These are phyloP conservation scores for Platysteira castanea DNA, from an alignment of 2,113 vertebrate species.

Conservation along the genomic window DNA sequence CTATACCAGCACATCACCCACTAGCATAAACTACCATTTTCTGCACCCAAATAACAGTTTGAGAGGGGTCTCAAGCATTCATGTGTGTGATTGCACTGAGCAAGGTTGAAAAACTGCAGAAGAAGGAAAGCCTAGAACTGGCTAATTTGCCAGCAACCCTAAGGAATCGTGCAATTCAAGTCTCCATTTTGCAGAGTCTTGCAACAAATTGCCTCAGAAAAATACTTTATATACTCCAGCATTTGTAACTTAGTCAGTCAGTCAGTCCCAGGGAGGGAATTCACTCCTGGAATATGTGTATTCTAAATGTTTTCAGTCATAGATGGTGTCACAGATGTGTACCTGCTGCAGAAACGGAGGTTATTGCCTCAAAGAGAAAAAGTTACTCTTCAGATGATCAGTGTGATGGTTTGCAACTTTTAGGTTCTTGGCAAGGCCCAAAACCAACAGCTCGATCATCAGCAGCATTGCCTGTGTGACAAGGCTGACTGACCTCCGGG, in stretches of 20 bases:
- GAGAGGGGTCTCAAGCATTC: neutral
- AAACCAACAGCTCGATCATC: neutral
- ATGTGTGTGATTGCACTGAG: neutral
- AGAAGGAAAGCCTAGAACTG: neutral
- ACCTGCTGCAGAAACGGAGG: neutral
- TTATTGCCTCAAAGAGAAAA: neutral
- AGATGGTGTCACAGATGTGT: neutral
- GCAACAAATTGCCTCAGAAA: neutral
- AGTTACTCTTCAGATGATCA: rapidly evolving
- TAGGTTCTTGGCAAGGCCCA: neutral
- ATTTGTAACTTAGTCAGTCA: neutral
- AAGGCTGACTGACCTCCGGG: neutral
- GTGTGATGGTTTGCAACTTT: neutral
- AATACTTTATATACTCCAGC: neutral
- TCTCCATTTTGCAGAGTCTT: neutral
- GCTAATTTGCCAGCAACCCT: neutral
- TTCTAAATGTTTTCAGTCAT: neutral
- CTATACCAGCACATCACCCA: neutral
- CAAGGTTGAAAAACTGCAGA: neutral
- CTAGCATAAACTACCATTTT: neutral
- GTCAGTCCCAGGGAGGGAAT: neutral
- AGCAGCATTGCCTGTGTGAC: neutral
- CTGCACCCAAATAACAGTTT: neutral
- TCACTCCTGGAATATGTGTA: neutral
- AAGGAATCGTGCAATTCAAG: neutral